Percentiles rank a stretch among this genome's conserved stretches.
phyloP scores from a whole-genome alignment of 1,140 invertebrate genomes.

The fruit fly (Drosophila melanogaster) region Release_6_plus_ISO1_MT NT_033777.3:26150001-26150500 shows the following conservation, averaged over 20 bases:
- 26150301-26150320: not conserved
- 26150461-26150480: conserved; percentile 33
- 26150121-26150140: conserved; percentile 47
- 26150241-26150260: conserved; percentile 4
- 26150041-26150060: conserved; percentile 29
- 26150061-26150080: conserved; percentile 44
- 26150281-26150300: not conserved
- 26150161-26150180: conserved; percentile 35
- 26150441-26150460: not conserved
- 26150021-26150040: conserved; percentile 12
- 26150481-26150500: conserved; percentile 12
- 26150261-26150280: not conserved
- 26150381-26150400: not conserved
- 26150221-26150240: conserved; percentile 33
- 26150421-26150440: not conserved
- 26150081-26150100: conserved; percentile 33
- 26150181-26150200: conserved; percentile 39
- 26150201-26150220: conserved; percentile 32
- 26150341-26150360: not conserved
- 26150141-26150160: conserved; percentile 10
- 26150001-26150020: conserved; percentile 9
- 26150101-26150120: conserved; percentile 43
- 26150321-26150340: not conserved
- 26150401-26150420: no score
- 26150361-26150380: not conserved